A percentile compares a stretch with the other conserved stretches of the same genome.
These are phyloP conservation scores for Channa maculata DNA, from an alignment of 2,113 vertebrate genomes.

Conservation along the genomic window DNA sequence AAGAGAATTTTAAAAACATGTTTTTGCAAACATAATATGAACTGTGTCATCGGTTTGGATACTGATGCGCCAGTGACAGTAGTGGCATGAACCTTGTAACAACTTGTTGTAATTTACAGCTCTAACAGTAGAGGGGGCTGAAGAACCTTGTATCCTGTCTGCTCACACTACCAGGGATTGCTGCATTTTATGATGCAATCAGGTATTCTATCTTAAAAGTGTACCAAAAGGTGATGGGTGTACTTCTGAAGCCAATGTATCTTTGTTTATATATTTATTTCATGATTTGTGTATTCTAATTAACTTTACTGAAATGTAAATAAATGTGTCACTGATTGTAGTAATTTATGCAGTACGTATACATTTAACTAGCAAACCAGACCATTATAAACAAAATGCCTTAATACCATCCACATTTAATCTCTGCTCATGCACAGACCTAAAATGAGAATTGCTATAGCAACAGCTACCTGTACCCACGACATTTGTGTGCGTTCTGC, in stretches of 20 bases:
- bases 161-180: neutral
- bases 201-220: neutral
- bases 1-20: neutral
- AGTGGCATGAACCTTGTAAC: conserved; percentile 17
- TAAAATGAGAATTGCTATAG: conserved; percentile 52
- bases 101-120: conserved; percentile 32
- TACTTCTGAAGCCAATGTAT: neutral
- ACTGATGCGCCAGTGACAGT: conserved; percentile 36
- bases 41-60: neutral
- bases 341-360: neutral
- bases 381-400: neutral
- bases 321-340: neutral
- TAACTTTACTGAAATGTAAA: neutral
- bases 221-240: neutral
- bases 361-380: conserved; percentile 9
- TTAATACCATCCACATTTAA: conserved; percentile 5
- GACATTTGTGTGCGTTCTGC: conserved; percentile 35
- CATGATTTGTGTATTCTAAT: too few relatives aligned
- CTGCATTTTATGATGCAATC: neutral
- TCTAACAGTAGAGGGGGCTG: conserved; percentile 57
- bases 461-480: conserved; percentile 32
- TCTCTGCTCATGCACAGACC: conserved; percentile 3
- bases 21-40: neutral
- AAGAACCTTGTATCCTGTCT: neutral
- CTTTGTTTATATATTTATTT: too few relatives aligned